These are phyloP conservation scores for Helicorthomorpha holstii DNA, from an alignment of 1,140 invertebrate species.

Conservation along the genomic window DNA sequence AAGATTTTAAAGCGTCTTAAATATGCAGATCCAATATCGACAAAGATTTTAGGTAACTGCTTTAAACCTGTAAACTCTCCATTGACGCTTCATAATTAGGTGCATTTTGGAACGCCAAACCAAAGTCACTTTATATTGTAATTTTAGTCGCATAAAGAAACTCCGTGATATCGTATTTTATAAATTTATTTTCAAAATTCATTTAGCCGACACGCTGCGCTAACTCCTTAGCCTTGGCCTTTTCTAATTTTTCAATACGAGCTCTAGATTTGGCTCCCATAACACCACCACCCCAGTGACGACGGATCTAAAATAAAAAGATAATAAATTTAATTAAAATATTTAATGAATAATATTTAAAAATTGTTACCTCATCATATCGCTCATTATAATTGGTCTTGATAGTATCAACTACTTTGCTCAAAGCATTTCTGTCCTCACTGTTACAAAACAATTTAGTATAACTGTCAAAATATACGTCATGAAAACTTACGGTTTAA, in stretches of 20 bases:
- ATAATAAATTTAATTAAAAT: neutral
- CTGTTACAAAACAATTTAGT: conserved; percentile 21
- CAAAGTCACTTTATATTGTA: too few relatives aligned
- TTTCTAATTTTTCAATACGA: conserved; percentile 82
- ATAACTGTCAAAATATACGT: neutral
- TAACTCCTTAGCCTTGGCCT: conserved; percentile 83
- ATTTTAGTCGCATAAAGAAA: too few relatives aligned
- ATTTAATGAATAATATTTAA: neutral
- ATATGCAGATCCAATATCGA: too few relatives aligned
- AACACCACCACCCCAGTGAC: conserved; percentile 95
- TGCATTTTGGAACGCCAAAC: too few relatives aligned
- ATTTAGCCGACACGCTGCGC: conserved; percentile 28
- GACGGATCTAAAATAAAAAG: conserved; percentile 44
- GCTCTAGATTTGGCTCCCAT: conserved; percentile 89
- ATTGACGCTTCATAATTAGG: too few relatives aligned
- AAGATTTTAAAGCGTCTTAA: too few relatives aligned
- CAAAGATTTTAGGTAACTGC: too few relatives aligned
- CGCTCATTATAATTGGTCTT: conserved; percentile 98
- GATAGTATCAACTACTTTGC: conserved; percentile 86
- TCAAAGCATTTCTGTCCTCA: conserved; percentile 61
- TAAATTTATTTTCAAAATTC: too few relatives aligned
- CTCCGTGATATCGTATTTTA: too few relatives aligned
- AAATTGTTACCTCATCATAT: conserved; percentile 53
- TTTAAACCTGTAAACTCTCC: too few relatives aligned
- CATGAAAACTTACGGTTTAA: conserved; percentile 31